Evolutionary conservation across 2,797 vertebrate genomes (phyloP).

Genomic region (Jordanella pulchra): DNA sequence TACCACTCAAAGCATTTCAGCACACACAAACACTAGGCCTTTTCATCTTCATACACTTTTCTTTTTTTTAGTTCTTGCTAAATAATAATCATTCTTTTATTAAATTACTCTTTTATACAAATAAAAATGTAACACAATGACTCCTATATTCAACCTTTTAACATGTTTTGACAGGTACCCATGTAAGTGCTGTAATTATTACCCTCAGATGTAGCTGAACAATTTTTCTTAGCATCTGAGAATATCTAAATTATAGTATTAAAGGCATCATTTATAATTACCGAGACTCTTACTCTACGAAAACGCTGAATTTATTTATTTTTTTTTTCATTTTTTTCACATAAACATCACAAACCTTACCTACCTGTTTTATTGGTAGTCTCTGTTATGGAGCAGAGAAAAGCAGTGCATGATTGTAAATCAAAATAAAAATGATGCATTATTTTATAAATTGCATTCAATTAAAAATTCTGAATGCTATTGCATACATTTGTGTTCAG

Average conservation of each 20-base stretch:
- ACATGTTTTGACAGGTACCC: neutral
- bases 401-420: neutral
- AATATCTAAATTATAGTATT: neutral
- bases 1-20: slow-evolving; percentile 67
- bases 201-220: neutral
- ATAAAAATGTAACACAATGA: slow-evolving; percentile 13
- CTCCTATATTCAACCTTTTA: neutral
- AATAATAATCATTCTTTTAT: slow-evolving; percentile 14
- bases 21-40: slow-evolving; percentile 22
- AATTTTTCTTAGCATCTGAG: neutral
- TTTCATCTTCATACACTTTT: slow-evolving; percentile 10
- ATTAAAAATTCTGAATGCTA: neutral
- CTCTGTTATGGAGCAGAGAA: neutral
- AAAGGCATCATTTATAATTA: slow-evolving; percentile 7
- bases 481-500: too few relatives aligned
- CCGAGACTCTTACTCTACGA: slow-evolving; percentile 20
- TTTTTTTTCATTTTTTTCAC: neutral
- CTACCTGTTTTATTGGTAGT: neutral
- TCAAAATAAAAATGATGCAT: neutral
- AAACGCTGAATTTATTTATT: neutral
- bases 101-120: neutral
- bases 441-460: neutral
- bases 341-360: neutral
- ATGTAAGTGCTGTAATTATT: neutral
- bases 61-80: slow-evolving; percentile 22